These are phyloP conservation scores for Avahi laniger DNA, from an alignment of 2,797 vertebrate genomes.

Conservation along the genomic window DNA sequence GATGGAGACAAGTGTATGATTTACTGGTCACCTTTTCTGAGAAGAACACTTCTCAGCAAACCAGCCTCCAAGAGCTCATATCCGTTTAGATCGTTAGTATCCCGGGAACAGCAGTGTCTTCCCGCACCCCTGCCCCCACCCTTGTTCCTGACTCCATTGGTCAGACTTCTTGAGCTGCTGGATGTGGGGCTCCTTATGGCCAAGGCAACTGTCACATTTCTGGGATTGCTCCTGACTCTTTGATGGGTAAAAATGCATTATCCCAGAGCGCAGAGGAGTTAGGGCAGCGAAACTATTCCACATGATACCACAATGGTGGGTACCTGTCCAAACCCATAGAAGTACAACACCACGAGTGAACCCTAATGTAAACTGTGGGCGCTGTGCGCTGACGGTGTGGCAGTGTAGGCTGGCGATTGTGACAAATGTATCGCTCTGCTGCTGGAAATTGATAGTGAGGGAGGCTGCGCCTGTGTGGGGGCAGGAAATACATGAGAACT, in stretches of 20 bases:
- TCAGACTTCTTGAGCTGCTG: not conserved
- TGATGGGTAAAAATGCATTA: too few relatives aligned
- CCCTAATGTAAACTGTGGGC: not conserved
- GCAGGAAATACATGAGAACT: not conserved
- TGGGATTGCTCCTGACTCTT: not conserved
- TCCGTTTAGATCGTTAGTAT: not conserved
- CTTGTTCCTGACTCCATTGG: not conserved
- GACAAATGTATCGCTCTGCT: not conserved
- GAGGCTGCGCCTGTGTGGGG: accelerated
- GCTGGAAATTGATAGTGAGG: not conserved
- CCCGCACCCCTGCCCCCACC: accelerated
- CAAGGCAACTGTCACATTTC: not conserved
- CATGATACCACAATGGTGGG: accelerated
- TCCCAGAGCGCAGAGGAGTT: not conserved
- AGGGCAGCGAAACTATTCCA: not conserved
- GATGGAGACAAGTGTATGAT: not conserved
- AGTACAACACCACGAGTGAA: not conserved
- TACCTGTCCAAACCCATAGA: not conserved
- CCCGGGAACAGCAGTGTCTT: too few relatives aligned
- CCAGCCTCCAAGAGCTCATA: not conserved
- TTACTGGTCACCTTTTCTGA: not conserved
- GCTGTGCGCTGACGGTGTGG: too few relatives aligned
- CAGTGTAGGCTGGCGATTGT: not conserved
- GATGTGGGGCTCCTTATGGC: not conserved
- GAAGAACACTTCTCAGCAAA: not conserved